Percentiles rank a stretch among this genome's conserved stretches.
Conservation (phyloP, 2,888 invertebrate species). For the Quadroppia sp. region DNA sequence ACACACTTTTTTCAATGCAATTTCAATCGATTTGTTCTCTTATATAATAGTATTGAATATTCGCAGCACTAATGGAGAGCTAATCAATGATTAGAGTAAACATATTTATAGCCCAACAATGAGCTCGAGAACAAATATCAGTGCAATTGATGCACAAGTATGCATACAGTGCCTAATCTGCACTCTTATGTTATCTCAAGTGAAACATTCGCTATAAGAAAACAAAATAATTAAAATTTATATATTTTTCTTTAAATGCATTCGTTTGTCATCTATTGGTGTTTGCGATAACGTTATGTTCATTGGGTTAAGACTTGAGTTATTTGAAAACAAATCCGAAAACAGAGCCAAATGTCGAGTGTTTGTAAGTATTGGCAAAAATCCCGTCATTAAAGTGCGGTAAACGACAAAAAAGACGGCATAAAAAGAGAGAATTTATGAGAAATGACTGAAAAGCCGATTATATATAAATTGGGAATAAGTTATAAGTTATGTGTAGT, state of each 20-base stretch:
- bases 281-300: neutral
- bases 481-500: neutral
- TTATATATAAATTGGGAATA: constrained; percentile 6
- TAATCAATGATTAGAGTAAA: constrained; percentile 30
- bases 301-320: neutral
- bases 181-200: neutral
- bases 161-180: neutral
- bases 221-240: constrained; percentile 23
- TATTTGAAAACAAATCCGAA: neutral
- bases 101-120: constrained; percentile 29
- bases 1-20: constrained; percentile 20
- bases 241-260: neutral
- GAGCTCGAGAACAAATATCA: constrained; percentile 13
- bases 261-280: neutral
- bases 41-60: neutral
- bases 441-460: neutral
- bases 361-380: neutral
- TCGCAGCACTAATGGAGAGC: constrained; percentile 5
- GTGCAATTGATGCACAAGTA: neutral
- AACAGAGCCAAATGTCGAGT: neutral
- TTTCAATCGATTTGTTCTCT: neutral
- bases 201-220: constrained; percentile 16
- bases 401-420: neutral
- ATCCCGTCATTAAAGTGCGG: neutral
- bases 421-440: neutral